Conservation (phyloP, 2,113 vertebrate genomes). For the Menidia beryllina region DNA sequence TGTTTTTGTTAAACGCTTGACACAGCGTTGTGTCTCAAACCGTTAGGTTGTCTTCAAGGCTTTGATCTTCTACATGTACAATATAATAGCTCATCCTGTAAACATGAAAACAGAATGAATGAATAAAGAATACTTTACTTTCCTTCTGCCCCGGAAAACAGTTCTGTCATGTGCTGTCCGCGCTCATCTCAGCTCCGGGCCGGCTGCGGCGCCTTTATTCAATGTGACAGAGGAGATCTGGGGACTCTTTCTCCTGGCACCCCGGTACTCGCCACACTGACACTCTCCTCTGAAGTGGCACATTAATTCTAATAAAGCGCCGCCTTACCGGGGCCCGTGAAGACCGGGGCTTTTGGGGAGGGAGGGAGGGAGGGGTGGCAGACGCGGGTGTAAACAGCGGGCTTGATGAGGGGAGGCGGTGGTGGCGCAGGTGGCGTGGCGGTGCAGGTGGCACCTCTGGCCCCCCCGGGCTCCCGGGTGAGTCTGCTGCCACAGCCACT, state of each 20-base stretch:
- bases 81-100: constrained; percentile 77
- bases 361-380: constrained; percentile 45
- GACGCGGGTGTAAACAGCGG: constrained; percentile 80
- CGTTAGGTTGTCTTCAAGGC: constrained; percentile 30
- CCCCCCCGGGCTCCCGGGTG: constrained; percentile 79
- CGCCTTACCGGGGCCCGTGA: constrained; percentile 75
- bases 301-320: constrained; percentile 87
- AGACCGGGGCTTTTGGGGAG: constrained; percentile 68
- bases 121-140: constrained; percentile 82
- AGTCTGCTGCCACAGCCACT: constrained; percentile 75
- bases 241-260: constrained; percentile 84
- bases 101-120: constrained; percentile 81
- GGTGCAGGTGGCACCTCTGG: constrained; percentile 83
- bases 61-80: constrained; percentile 62
- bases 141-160: constrained; percentile 74
- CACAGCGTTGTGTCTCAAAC: constrained; percentile 33
- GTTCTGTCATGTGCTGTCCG: constrained; percentile 82
- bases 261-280: constrained; percentile 74
- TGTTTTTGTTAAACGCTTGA: constrained; percentile 29
- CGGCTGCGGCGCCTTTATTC: constrained; percentile 75
- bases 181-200: constrained; percentile 75
- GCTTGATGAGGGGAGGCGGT: constrained; percentile 85
- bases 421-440: constrained; percentile 83
- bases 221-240: constrained; percentile 83
- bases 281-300: constrained; percentile 82